A percentile compares a stretch with the other conserved stretches of the same genome.
These are phyloP conservation scores for Thunnus thynnus DNA, from an alignment of 2,113 vertebrate genomes.

Conservation along the genomic window DNA sequence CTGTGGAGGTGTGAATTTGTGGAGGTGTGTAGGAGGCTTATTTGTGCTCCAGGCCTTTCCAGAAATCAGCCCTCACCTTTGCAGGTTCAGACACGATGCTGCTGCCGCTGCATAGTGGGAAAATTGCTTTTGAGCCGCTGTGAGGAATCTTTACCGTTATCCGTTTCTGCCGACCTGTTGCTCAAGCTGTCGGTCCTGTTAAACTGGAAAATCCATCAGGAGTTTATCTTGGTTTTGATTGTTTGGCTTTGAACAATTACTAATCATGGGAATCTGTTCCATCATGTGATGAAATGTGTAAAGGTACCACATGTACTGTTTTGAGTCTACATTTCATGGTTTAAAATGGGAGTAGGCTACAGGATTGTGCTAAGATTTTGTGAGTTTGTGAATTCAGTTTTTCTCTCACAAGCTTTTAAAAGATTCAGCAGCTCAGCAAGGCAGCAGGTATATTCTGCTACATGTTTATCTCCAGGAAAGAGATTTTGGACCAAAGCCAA, in stretches of 20 bases:
- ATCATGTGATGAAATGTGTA: not conserved
- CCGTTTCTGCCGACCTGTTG: conserved; percentile 44
- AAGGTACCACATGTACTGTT: not conserved
- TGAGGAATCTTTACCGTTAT: conserved; percentile 66
- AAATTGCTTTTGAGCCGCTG: conserved; percentile 37
- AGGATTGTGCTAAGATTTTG: not conserved
- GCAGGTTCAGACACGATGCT: conserved; percentile 73
- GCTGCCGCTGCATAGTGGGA: conserved; percentile 66
- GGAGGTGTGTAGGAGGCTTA: conserved; percentile 63
- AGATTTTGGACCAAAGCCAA: not conserved
- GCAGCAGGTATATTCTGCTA: too few relatives aligned
- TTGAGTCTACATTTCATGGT: not conserved
- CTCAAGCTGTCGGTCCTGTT: conserved; percentile 61
- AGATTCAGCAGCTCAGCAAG: too few relatives aligned
- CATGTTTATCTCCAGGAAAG: too few relatives aligned
- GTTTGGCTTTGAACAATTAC: conserved; percentile 13
- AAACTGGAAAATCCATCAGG: conserved; percentile 51
- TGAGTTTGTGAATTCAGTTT: not conserved
- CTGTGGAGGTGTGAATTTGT: conserved; percentile 63
- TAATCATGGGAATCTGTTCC: conserved; percentile 37
- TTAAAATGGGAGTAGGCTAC: not conserved
- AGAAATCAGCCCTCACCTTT: conserved; percentile 58
- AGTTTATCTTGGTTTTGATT: conserved; percentile 32
- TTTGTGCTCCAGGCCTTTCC: conserved; percentile 65
- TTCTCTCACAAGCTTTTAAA: too few relatives aligned